Evolutionary conservation across 1,140 invertebrate species (phyloP).

Genomic region (Mycetomoellerius zeteki): DNA sequence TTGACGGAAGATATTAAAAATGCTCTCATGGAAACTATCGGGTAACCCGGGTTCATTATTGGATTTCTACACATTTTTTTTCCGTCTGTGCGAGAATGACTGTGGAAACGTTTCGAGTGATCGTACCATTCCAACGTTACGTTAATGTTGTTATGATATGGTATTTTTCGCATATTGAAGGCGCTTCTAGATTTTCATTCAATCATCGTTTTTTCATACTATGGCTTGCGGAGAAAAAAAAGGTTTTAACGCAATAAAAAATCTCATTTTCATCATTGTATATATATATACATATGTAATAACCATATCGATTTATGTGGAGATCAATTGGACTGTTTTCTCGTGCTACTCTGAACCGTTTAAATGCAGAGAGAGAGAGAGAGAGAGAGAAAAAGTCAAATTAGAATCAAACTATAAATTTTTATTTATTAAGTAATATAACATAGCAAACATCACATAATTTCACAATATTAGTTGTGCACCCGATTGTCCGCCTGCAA

Average conservation of each 20-base stretch:
- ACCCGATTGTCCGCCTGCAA: too few species aligned
- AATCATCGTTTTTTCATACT: neutral
- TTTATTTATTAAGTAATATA: neutral
- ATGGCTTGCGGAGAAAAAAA: neutral
- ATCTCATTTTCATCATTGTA: neutral
- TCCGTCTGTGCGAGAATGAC: neutral
- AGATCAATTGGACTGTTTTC: slow-evolving; percentile 4
- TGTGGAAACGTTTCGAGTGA: neutral
- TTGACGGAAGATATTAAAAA: slow-evolving; percentile 45
- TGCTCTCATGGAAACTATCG: slow-evolving; percentile 18
- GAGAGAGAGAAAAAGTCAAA: neutral
- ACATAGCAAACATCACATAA: too few species aligned
- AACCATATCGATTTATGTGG: neutral
- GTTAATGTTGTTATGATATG: slow-evolving; percentile 20
- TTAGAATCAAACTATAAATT: neutral
- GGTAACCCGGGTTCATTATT: slow-evolving; percentile 38
- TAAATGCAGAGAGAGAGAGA: too few species aligned
- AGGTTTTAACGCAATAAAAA: neutral
- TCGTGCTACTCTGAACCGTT: neutral
- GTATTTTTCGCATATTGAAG: slow-evolving; percentile 31
- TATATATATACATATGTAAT: neutral
- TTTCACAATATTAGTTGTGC: neutral
- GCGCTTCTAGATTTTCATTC: slow-evolving; percentile 21
- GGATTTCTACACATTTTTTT: slow-evolving; percentile 37
- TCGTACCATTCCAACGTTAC: neutral